Percentiles rank a stretch among this genome's conserved stretches.
These are phyloP conservation scores for Lerema accius DNA, from an alignment of 1,140 invertebrate species.

Conservation along the genomic window DNA sequence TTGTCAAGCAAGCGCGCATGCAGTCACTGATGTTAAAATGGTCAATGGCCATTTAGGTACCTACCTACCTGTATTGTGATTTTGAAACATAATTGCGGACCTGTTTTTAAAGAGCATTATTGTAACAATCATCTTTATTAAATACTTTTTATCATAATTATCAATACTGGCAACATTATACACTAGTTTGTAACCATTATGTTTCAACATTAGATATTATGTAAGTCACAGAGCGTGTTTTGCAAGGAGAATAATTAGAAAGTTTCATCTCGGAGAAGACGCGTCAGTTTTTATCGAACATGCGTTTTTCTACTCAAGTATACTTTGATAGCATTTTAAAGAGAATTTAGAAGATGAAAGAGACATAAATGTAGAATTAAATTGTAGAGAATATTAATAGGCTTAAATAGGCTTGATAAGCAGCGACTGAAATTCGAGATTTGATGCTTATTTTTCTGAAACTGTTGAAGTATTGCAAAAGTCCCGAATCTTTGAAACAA, in stretches of 20 bases:
- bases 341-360: not conserved
- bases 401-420: too few relatives aligned
- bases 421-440: too few relatives aligned
- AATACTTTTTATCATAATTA: not conserved
- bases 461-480: too few relatives aligned
- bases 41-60: too few relatives aligned
- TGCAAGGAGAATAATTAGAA: conserved; percentile 19
- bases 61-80: too few relatives aligned
- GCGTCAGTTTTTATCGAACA: conserved; percentile 3
- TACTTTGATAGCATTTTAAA: too few relatives aligned
- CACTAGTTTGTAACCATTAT: not conserved
- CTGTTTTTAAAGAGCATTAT: too few relatives aligned
- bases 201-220: conserved; percentile 12
- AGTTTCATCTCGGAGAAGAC: conserved; percentile 13
- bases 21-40: not conserved
- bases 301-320: not conserved
- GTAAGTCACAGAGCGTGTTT: conserved; percentile 19
- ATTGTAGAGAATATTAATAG: too few relatives aligned
- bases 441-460: too few relatives aligned
- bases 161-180: not conserved
- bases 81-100: too few relatives aligned
- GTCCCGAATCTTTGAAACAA: too few relatives aligned
- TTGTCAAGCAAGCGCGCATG: not conserved
- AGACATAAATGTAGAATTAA: not conserved
- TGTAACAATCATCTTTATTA: too few relatives aligned